Conservation (phyloP, 2,113 vertebrate species). For the Helogale parvula region DNA sequence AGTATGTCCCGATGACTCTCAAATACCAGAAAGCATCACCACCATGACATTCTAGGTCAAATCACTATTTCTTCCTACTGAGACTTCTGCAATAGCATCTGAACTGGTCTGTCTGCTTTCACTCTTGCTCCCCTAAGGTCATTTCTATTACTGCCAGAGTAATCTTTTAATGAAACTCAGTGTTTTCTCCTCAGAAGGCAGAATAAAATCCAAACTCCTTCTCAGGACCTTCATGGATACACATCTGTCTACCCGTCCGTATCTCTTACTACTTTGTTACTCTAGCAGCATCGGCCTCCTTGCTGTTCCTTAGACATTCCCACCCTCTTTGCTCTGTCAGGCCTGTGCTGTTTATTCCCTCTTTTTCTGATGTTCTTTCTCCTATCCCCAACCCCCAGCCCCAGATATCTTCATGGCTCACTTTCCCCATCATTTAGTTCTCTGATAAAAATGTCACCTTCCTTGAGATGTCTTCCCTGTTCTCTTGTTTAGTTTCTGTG, state of each 20-base stretch:
- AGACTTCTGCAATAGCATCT: background rate
- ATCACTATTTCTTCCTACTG: background rate
- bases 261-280: background rate
- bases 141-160: background rate
- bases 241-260: background rate
- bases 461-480: background rate
- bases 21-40: background rate
- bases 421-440: conserved; percentile 33
- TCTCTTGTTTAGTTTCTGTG: background rate
- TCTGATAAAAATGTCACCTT: background rate
- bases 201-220: conserved; percentile 23
- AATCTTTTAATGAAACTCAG: background rate
- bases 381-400: background rate
- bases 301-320: background rate
- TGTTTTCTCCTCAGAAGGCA: conserved; percentile 28
- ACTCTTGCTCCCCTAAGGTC: background rate
- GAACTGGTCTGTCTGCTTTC: background rate
- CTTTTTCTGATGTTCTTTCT: conserved; percentile 34
- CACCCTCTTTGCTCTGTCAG: background rate
- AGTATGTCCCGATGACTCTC: background rate
- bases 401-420: background rate
- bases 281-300: background rate
- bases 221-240: background rate
- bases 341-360: background rate
- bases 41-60: background rate